Evolutionary conservation across 2,797 vertebrate genomes (phyloP).

Genomic region (Phaenicophaeus curvirostris): DNA sequence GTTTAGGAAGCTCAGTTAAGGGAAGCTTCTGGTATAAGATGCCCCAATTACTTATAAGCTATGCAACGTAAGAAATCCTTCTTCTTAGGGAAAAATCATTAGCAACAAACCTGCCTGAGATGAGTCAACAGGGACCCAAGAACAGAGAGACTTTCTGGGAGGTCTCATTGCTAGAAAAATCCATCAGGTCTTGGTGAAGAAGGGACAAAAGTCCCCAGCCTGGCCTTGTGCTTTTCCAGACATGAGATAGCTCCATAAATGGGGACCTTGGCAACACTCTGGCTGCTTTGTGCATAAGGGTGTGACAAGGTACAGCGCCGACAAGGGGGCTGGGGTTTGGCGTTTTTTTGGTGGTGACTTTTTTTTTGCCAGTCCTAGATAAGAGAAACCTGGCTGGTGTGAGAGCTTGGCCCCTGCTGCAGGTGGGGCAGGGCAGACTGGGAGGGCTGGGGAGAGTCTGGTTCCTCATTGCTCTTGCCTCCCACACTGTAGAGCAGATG

Average conservation of each 20-base stretch:
- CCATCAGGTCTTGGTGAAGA: background rate
- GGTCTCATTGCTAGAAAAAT: background rate
- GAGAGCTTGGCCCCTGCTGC: background rate
- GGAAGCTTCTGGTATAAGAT: slow-evolving; percentile 18
- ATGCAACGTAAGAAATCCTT: background rate
- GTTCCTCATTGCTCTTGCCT: accelerated
- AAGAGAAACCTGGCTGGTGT: background rate
- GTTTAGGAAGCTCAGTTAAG: slow-evolving; percentile 1
- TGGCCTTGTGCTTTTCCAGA: background rate
- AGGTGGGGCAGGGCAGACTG: background rate
- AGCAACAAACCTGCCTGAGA: background rate
- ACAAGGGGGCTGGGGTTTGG: too few species aligned
- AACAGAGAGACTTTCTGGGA: background rate
- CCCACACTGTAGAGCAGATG: accelerated
- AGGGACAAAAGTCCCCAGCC: background rate
- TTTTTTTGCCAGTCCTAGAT: background rate
- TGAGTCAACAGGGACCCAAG: background rate
- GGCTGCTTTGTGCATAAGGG: background rate
- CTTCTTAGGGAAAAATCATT: background rate
- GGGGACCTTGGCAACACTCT: background rate
- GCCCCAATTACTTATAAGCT: slow-evolving; percentile 31
- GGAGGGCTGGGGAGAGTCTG: background rate
- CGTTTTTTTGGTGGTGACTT: background rate
- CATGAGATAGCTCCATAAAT: accelerated
- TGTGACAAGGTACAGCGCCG: background rate